Conservation (phyloP, 1,140 invertebrate genomes). For the Apolygus lucorum region DNA sequence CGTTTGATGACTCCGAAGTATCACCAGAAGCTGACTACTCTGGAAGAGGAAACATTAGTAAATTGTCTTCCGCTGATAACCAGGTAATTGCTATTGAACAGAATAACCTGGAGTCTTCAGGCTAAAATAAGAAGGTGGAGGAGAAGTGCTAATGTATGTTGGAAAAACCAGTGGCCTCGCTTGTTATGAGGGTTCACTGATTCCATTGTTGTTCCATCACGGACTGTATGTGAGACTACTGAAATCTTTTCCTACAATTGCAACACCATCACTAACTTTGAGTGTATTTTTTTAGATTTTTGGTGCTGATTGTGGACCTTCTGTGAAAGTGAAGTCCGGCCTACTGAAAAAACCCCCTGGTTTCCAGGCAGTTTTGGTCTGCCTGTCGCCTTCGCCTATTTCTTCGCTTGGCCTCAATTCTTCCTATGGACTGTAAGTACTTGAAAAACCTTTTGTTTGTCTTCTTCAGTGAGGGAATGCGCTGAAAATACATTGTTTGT, state of each 20-base stretch:
- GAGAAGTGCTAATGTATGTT: too few species aligned
- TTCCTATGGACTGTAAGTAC: conserved; percentile 88
- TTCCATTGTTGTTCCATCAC: too few species aligned
- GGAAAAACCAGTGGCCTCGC: too few species aligned
- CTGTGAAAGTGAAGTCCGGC: conserved; percentile 65
- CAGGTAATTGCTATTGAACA: conserved; percentile 40
- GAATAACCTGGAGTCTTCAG: neutral
- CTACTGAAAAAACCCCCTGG: conserved; percentile 72
- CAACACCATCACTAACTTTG: neutral
- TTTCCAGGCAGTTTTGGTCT: conserved; percentile 92
- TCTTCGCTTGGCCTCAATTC: conserved; percentile 88
- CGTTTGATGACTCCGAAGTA: conserved; percentile 64
- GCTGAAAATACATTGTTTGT: too few species aligned
- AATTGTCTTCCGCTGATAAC: conserved; percentile 42
- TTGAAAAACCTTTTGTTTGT: neutral
- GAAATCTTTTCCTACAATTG: too few species aligned
- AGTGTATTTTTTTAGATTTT: conserved; percentile 19
- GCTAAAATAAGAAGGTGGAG: neutral
- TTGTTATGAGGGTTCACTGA: too few species aligned
- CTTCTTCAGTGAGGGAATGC: too few species aligned
- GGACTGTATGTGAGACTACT: too few species aligned
- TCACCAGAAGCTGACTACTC: conserved; percentile 71
- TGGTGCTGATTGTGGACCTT: conserved; percentile 29
- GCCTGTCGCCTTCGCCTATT: conserved; percentile 78
- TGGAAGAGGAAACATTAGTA: conserved; percentile 35